Percentiles rank a stretch among this genome's conserved stretches.
These are phyloP conservation scores for Macrostomum lignano DNA, from an alignment of 1,140 invertebrate genomes.

Conservation along the genomic window DNA sequence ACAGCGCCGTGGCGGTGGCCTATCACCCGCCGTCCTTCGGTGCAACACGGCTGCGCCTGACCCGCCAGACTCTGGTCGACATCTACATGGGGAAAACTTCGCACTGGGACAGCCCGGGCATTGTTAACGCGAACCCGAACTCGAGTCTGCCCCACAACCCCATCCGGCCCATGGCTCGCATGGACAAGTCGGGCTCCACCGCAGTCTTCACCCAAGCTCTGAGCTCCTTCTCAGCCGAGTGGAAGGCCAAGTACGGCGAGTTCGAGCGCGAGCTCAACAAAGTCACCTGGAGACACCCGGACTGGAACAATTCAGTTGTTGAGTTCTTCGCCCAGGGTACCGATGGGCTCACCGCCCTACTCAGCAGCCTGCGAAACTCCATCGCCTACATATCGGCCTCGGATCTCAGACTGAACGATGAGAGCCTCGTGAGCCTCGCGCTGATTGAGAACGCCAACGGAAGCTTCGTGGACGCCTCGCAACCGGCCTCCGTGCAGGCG, in stretches of 20 bases:
- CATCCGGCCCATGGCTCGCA: slow-evolving; percentile 7
- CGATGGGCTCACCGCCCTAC: slow-evolving; percentile 11
- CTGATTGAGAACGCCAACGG: slow-evolving; percentile 10
- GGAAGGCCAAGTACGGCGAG: slow-evolving; percentile 7
- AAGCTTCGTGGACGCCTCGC: slow-evolving; percentile 6
- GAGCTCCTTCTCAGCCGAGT: not conserved
- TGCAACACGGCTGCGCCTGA: too few species aligned
- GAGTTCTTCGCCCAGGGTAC: slow-evolving; percentile 10
- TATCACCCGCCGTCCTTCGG: too few species aligned
- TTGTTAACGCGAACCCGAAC: too few species aligned
- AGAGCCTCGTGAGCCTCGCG: slow-evolving; percentile 9
- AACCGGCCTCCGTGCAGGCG: slow-evolving; percentile 8
- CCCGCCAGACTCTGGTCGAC: too few species aligned
- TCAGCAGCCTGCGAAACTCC: slow-evolving; percentile 10
- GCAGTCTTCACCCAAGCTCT: slow-evolving; percentile 9
- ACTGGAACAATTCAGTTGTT: slow-evolving; percentile 10
- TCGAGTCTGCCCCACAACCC: slow-evolving; percentile 3
- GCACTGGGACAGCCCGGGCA: too few species aligned
- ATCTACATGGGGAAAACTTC: too few species aligned
- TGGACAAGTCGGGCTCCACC: slow-evolving; percentile 8
- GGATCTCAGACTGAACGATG: slow-evolving; percentile 7
- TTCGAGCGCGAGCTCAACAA: slow-evolving; percentile 10
- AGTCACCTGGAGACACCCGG: not conserved
- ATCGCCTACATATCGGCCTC: slow-evolving; percentile 12
- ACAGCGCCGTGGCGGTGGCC: too few species aligned